These are phyloP conservation scores for Drosophila paranaensis DNA, from an alignment of 2,888 invertebrate species.

Conservation along the genomic window DNA sequence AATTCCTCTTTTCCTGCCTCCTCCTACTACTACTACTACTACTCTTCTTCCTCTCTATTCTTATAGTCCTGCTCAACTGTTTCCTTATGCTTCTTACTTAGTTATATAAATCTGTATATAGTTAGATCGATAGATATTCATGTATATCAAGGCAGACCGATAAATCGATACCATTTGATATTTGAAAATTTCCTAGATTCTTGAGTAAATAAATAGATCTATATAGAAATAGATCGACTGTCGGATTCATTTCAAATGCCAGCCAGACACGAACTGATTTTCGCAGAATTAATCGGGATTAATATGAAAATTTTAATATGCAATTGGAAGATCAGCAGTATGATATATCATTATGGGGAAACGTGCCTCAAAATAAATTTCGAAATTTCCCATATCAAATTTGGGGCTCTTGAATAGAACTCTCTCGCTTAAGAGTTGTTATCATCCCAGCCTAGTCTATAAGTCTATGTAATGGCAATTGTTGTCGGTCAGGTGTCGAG, in stretches of 20 bases:
- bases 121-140: too few relatives aligned
- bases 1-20: too few relatives aligned
- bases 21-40: too few relatives aligned
- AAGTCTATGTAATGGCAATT: neutral
- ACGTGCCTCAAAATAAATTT: neutral
- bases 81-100: too few relatives aligned
- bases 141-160: too few relatives aligned
- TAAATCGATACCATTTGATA: too few relatives aligned
- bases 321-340: neutral
- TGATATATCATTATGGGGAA: neutral
- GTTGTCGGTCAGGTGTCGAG: conserved; percentile 21
- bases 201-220: neutral
- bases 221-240: neutral
- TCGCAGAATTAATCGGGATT: neutral
- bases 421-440: neutral
- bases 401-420: neutral
- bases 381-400: neutral
- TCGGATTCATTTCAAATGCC: neutral
- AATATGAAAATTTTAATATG: neutral
- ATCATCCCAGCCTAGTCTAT: neutral
- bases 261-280: neutral
- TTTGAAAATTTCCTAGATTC: neutral
- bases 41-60: too few relatives aligned
- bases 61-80: too few relatives aligned
- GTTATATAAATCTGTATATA: too few relatives aligned